Evolutionary conservation across 2,888 invertebrate genomes (phyloP), one percentile per base, ranked within the genome.

Genomic region (Leptura quadrifasciata): DNA sequence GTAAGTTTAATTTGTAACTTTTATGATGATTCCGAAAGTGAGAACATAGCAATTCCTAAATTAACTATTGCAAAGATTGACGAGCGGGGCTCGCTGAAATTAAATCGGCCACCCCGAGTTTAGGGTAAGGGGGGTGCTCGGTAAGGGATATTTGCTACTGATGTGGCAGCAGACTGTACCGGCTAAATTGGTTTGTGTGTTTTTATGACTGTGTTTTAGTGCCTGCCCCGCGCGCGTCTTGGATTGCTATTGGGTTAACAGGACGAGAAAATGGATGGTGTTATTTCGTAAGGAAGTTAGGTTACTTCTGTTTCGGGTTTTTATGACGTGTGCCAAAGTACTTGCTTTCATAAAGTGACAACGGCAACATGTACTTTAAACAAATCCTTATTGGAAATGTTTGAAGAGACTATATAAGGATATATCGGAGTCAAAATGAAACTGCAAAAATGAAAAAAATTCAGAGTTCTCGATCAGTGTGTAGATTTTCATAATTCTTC

Each of bases 181-280:
- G 85, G 87, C 88, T 89, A 89, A 89, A 89, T 89, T 89, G 89
- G 89, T 89, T 89, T 89, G 89, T 89, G 89, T 89, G 89, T 89
- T 89, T 89, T 89, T 89, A 89, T 89, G 89, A 88, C 89, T 88
- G 88, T 88, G 89, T 89, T 89, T 89, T 89, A 89, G 89, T 89
- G 87, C 88, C 86, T 84, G 85, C 86, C 86, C 89, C 88, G 88
- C 88, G 88, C 88, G 89, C 89, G 88, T 86, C 86, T 86, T 85
- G 87, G 87, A 88, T 88, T 88, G 87, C 87, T 86, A 88, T 88
- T 88, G 89, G 88, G 88, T 88, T 89, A 88, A 88, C 88, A 86
- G 88, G 88, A 86, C 88, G 85, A 85, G 85, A 85, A 84, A 84
- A 83, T 79, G 87, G 84, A 88, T 84, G 87, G 86, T 76, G 87